Evolutionary conservation across 2,888 invertebrate species (phyloP), one percentile per base, ranked within the genome.

Genomic region (Tillus elongatus): DNA sequence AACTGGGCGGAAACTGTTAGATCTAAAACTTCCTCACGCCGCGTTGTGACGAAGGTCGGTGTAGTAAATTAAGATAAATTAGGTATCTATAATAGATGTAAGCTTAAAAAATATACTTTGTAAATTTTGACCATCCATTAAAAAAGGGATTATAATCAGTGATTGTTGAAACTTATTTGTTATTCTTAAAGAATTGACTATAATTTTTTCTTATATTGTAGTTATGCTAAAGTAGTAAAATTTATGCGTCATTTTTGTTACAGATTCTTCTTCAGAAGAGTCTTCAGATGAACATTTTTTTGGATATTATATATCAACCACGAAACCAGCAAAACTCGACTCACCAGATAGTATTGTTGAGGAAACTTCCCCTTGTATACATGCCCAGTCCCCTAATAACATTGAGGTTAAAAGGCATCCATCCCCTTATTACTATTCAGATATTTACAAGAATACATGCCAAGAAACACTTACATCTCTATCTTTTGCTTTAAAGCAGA

Each of bases 371-470:
- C 57, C 58, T 2, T 46, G 67, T 9, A 63, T 70, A 35, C 67
- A 70, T 27, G 50, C 70, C 45, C 68, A 70, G 38, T 70, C 70
- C 6, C 69, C 69, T 6, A 66, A 58, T 63, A 75, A 74, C 65
- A 50, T 61, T 6, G 32, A 32, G 6, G 42, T 49, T 28, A 72
- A 71, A 58, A 72, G 83, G 19, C 83, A 85, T 57, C 84, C 84
- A 8, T 86, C 85, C 38, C 85, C 86, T 1, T 86, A 86, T 58
- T 86, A 86, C 53, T 86, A 86, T 74, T 82, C 83, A 1, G 86
- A 86, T 57, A 64, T 86, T 35, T 78, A 82, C 42, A 74, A 75
- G 51, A 61, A 63, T 36, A 56, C 57, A 54, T 49, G 53, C 8
- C 53, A 57, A 34, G 53, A 52, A 41, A 46, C 47, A 14, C 41